These are phyloP conservation scores for Drosophila yooni DNA, from an alignment of 2,888 invertebrate genomes.

Conservation along the genomic window DNA sequence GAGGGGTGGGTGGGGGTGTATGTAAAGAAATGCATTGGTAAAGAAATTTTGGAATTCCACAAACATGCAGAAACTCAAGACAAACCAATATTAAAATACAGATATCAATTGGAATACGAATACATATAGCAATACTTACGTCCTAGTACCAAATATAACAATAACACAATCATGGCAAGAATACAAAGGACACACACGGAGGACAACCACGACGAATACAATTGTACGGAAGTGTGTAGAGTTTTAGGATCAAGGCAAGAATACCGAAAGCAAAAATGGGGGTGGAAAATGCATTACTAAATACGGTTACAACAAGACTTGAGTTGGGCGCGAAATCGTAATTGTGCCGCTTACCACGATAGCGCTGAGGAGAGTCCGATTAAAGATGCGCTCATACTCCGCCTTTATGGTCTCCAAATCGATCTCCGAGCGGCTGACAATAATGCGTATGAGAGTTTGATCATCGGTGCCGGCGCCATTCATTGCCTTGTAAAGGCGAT, in stretches of 20 bases:
- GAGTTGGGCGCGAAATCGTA: not conserved
- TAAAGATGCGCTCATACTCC: conserved; percentile 90
- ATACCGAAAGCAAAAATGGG: conserved; percentile 46
- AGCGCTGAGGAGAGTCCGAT: conserved; percentile 89
- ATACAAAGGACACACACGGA: not conserved
- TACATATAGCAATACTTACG: conserved; percentile 60
- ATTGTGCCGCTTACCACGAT: conserved; percentile 86
- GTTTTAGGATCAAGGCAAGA: conserved; percentile 25
- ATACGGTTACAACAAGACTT: conserved; percentile 6
- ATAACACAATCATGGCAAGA: conserved; percentile 16
- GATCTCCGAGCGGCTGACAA: conserved; percentile 89
- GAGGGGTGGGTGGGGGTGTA: not conserved
- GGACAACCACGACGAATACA: conserved; percentile 11
- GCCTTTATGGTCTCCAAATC: conserved; percentile 90
- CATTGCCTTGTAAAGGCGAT: conserved; percentile 88
- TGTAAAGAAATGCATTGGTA: not conserved
- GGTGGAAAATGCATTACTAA: conserved; percentile 41
- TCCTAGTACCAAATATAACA: conserved; percentile 64
- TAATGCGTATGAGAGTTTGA: conserved; percentile 89
- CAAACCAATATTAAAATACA: conserved; percentile 19
- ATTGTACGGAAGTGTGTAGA: conserved; percentile 5
- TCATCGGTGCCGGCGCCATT: conserved; percentile 91
- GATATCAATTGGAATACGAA: not conserved
- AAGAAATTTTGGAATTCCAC: conserved; percentile 36
- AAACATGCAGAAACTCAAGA: conserved; percentile 14